phyloP scores from a whole-genome alignment of 2,797 vertebrate genomes.

The Sebastes wilsoni region DNA sequence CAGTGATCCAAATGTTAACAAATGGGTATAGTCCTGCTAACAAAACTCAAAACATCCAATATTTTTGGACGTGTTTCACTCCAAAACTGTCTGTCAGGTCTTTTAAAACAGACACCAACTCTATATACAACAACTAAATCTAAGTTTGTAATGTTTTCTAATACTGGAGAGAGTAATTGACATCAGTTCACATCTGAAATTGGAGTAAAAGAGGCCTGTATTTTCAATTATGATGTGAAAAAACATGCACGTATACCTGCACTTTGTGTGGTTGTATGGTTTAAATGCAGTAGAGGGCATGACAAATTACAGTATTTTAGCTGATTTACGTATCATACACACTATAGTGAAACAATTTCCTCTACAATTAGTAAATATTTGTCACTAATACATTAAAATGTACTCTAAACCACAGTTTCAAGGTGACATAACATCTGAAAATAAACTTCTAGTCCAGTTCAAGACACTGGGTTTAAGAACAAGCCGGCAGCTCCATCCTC shows the following conservation, averaged over 20 bases:
- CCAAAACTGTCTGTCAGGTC: background rate
- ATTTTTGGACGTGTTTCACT: background rate
- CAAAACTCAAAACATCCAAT: background rate
- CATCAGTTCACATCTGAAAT: background rate
- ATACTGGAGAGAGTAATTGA: background rate
- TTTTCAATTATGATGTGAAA: background rate
- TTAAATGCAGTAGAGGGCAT: background rate
- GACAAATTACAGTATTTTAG: background rate
- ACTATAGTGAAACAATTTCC: too few relatives aligned
- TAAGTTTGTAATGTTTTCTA: background rate
- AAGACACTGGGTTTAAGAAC: background rate
- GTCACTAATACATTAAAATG: too few relatives aligned
- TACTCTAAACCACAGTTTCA: background rate
- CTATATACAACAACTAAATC: background rate
- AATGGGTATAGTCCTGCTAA: background rate
- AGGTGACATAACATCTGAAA: background rate
- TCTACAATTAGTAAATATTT: too few relatives aligned
- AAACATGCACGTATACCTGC: fast-evolving
- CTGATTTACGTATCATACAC: background rate
- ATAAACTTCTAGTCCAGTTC: background rate
- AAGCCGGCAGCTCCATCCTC: conserved; percentile 2
- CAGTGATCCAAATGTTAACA: background rate
- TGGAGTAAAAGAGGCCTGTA: background rate
- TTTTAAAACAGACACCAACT: background rate
- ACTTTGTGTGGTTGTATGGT: background rate